Evolutionary conservation across 2,113 vertebrate species (phyloP).

Genomic region (Abramis brama): DNA sequence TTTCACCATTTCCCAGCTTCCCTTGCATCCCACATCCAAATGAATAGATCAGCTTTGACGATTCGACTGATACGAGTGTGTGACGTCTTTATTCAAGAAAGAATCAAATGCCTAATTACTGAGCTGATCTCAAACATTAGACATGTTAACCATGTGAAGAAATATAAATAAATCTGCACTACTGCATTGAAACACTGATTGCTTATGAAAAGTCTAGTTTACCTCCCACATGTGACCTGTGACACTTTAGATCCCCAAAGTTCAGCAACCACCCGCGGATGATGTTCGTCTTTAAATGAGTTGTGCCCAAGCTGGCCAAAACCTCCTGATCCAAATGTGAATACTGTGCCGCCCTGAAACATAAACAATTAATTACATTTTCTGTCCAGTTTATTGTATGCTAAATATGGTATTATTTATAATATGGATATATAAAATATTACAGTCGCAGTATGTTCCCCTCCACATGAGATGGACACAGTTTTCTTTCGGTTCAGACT

Average conservation of each 20-base stretch:
- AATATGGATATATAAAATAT: background rate
- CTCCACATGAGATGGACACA: slow-evolving; percentile 87
- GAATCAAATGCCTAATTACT: no score
- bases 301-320: slow-evolving; percentile 93
- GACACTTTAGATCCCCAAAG: slow-evolving; percentile 83
- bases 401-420: background rate
- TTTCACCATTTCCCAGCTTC: slow-evolving; percentile 64
- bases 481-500: slow-evolving; percentile 84
- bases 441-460: slow-evolving; percentile 84
- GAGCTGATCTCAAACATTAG: no score
- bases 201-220: slow-evolving; percentile 8
- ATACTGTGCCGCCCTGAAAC: slow-evolving; percentile 85
- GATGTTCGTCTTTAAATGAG: slow-evolving; percentile 83
- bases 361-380: background rate
- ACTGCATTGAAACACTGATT: slow-evolving; percentile 20
- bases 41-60: slow-evolving; percentile 60
- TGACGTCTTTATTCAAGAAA: slow-evolving; percentile 59
- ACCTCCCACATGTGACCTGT: slow-evolving; percentile 89
- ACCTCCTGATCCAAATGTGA: slow-evolving; percentile 89
- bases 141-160: no score
- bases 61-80: slow-evolving; percentile 63
- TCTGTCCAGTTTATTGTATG: background rate
- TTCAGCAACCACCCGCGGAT: slow-evolving; percentile 86
- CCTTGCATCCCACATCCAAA: slow-evolving; percentile 66
- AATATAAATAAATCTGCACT: background rate